phyloP scores from a whole-genome alignment of 1,140 invertebrate species.

The Drosophila obscura region DNA sequence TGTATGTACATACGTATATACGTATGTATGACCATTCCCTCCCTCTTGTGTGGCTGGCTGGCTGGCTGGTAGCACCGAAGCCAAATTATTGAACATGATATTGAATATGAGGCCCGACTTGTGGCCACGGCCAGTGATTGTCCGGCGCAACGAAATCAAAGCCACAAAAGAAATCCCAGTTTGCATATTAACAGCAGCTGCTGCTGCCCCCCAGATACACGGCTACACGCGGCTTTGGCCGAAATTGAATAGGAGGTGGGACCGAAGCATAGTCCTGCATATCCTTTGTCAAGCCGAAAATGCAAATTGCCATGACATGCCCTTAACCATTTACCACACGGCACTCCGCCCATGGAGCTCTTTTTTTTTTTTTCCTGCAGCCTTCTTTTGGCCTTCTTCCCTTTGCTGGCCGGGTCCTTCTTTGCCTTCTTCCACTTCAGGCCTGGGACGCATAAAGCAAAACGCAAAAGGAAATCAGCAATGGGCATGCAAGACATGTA shows the following conservation, averaged over 20 bases:
- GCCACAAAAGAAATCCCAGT: conserved; percentile 81
- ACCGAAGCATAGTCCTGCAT: conserved; percentile 54
- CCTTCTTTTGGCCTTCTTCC: conserved; percentile 33
- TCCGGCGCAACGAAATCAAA: conserved; percentile 66
- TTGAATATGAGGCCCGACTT: conserved; percentile 60
- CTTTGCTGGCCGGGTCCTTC: neutral
- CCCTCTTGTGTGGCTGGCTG: neutral
- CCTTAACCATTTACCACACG: conserved; percentile 79
- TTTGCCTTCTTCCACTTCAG: conserved; percentile 29
- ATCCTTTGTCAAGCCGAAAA: conserved; percentile 81
- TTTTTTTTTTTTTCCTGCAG: conserved; percentile 36
- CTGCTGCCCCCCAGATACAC: conserved; percentile 39
- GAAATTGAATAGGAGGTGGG: neutral
- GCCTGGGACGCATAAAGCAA: conserved; percentile 62
- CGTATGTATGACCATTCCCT: neutral
- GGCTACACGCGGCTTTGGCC: neutral
- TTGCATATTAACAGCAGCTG: conserved; percentile 81
- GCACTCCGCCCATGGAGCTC: conserved; percentile 32
- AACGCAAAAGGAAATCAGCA: conserved; percentile 72
- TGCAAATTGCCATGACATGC: conserved; percentile 82
- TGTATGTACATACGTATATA: conserved; percentile 4
- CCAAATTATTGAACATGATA: conserved; percentile 74
- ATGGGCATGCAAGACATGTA: conserved; percentile 40
- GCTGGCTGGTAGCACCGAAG: neutral
- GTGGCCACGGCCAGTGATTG: conserved; percentile 11